Base-by-base conservation (phyloP, 2,113 vertebrate genomes). In the Menura novaehollandiae region DNA sequence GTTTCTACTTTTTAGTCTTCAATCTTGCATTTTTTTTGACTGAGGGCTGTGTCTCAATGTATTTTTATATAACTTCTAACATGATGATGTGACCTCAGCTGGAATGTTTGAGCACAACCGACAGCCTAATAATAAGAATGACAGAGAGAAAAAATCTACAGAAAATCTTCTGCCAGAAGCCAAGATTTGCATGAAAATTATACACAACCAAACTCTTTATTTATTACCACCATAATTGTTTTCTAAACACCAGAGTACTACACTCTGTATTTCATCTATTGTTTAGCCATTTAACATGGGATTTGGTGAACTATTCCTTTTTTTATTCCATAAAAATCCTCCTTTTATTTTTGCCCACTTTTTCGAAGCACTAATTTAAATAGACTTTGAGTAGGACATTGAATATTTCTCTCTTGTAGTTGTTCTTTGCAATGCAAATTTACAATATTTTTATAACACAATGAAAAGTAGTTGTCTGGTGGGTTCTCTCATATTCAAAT, bases 401-500 rank as follows among this genome's bases (percentile, higher is more conserved):
- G 46, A 49, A 67, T 32, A 49, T 72, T 91, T 89, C 26, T 80
- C 14, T 83, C 49, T 81, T 58, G 47, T 62, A 66, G 22, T 27
- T 71, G 33, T 37, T 77, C 87, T 92, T 95, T 96, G 83, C 80
- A 89, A 95, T 97, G 88, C 85, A 95, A 95, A 97, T 94, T 76
- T 56, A 20, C 17, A 39, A 52, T 87, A 78, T 92, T 97, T 95
- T 78, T 71, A 26, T 80, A 81, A 66, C 83, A 94, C 41, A 93
- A 94, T 93, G 86, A 89, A 68, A 96, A 95, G 28, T 11, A 86
- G 78, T 73, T 95, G 35, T 92, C 68, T 94, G 58, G 41, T 96
- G 79, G 24, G 19, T 89, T 95, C 76, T 84, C 87, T 93, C 79
- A 78, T 92, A 96, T 95, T 91, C 85, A 95, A 95, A 97, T 88